Evolutionary conservation across 92 coral and sea anemone genomes (phyloP).

Genomic region (Plumapathes pennacea): DNA sequence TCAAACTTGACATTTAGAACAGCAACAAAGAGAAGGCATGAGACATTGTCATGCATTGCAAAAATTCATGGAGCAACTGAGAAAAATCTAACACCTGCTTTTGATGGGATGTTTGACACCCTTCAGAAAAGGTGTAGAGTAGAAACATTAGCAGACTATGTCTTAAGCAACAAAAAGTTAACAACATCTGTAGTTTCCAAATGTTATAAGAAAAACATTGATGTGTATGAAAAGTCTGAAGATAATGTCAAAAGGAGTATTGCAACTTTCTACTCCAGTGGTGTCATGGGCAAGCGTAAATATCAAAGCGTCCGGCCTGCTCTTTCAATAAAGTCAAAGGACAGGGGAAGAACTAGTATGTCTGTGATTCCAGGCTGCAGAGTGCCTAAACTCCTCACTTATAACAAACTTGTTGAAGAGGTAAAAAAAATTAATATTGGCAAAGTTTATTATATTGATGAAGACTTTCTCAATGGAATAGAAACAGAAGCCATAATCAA

Average conservation of each 20-base stretch:
- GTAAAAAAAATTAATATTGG: constrained; percentile 51
- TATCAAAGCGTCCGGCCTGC: constrained; percentile 41
- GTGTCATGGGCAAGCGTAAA: constrained; percentile 61
- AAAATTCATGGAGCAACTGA: constrained; percentile 52
- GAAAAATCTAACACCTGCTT: constrained; percentile 32
- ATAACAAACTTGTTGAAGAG: constrained; percentile 31
- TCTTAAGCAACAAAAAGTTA: constrained; percentile 11
- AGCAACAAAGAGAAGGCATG: constrained; percentile 20
- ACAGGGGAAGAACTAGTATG: constrained; percentile 29
- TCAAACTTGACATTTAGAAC: constrained; percentile 12
- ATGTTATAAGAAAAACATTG: constrained; percentile 11
- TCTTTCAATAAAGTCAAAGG: constrained; percentile 44
- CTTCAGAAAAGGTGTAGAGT: constrained; percentile 43
- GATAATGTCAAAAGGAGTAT: constrained; percentile 39
- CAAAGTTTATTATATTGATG: constrained; percentile 32
- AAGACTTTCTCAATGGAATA: constrained; percentile 21
- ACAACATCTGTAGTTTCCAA: constrained; percentile 27
- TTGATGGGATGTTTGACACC: constrained; percentile 49
- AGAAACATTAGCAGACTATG: constrained; percentile 37
- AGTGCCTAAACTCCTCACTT: constrained; percentile 56
- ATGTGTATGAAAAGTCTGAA: constrained; percentile 50
- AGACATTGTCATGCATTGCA: constrained; percentile 21
- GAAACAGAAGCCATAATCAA: constrained; percentile 18
- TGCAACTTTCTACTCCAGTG: constrained; percentile 56
- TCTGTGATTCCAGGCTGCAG: constrained; percentile 37